Evolutionary conservation across 2,113 vertebrate species (phyloP).

Genomic region (Phaethornis superciliosus): DNA sequence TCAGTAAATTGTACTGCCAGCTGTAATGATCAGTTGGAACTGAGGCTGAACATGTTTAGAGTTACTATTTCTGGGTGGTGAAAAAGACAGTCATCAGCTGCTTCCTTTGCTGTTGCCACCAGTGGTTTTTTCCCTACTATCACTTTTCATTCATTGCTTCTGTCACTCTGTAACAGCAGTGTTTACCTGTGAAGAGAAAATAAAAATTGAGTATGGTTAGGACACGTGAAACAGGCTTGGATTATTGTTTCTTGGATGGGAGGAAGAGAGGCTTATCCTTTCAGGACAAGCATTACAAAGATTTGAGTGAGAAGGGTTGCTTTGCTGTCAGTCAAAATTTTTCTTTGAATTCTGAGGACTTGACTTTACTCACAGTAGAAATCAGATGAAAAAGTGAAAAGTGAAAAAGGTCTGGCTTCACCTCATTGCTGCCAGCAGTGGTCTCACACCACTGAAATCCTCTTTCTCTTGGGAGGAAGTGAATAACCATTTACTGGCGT

Average conservation of each 20-base stretch:
- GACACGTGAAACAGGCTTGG: not conserved
- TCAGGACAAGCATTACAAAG: not conserved
- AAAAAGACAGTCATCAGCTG: not conserved
- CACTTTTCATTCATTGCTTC: slow-evolving; percentile 5
- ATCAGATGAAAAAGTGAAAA: not conserved
- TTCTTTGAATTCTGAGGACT: not conserved
- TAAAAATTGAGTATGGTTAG: not conserved
- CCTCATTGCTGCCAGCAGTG: not conserved
- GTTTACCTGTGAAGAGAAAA: not conserved
- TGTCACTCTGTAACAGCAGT: not conserved
- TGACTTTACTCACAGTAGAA: not conserved
- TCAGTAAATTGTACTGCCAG: not conserved
- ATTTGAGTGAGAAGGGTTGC: not conserved
- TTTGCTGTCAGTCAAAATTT: not conserved
- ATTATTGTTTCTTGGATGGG: not conserved
- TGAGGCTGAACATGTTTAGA: not conserved
- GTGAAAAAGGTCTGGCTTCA: not conserved
- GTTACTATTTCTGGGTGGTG: not conserved
- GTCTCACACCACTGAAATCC: not conserved
- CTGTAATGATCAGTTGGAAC: not conserved
- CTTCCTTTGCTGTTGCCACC: not conserved
- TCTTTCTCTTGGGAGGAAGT: not conserved
- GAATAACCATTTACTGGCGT: not conserved
- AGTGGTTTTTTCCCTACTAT: not conserved
- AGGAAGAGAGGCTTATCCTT: not conserved